These are phyloP conservation scores for Trichogramma dendrolimi DNA, from an alignment of 2,888 invertebrate species.

Conservation along the genomic window DNA sequence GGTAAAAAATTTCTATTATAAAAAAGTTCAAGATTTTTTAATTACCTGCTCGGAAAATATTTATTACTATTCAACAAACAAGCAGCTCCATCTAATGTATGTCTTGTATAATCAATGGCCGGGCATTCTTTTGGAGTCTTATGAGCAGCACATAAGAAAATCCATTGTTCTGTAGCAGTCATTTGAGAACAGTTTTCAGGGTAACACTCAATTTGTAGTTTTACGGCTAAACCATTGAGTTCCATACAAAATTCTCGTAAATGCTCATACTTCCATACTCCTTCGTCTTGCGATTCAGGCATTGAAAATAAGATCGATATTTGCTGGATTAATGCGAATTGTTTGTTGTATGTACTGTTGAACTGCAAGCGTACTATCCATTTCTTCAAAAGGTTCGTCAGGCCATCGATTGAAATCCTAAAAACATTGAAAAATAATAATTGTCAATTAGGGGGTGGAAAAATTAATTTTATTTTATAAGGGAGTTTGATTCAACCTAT, in stretches of 20 bases:
- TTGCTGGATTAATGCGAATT: conserved; percentile 86
- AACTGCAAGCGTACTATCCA: conserved; percentile 98
- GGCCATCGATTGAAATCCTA: conserved; percentile 98
- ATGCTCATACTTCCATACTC: conserved; percentile 99
- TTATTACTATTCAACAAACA: conserved; percentile 97
- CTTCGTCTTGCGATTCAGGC: conserved; percentile 96
- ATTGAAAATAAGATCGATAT: conserved; percentile 93
- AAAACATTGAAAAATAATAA: conserved; percentile 31
- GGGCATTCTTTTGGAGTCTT: conserved; percentile 99
- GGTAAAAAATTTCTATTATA: background rate
- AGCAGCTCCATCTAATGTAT: conserved; percentile 97
- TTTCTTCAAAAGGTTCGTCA: conserved; percentile 96
- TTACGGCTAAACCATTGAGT: conserved; percentile 94
- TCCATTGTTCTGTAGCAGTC: conserved; percentile 99
- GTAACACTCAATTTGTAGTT: conserved; percentile 92
- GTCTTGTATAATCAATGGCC: conserved; percentile 98
- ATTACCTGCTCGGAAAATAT: conserved; percentile 99
- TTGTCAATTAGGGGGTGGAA: background rate
- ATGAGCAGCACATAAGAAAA: conserved; percentile 98
- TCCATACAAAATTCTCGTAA: conserved; percentile 99
- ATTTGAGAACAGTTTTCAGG: conserved; percentile 97
- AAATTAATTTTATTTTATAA: background rate
- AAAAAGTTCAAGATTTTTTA: conserved; percentile 21
- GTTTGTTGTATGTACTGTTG: conserved; percentile 99
- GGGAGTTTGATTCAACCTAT: background rate